Evolutionary conservation across 2,113 vertebrate species (phyloP).

Genomic region (Hemiscyllium ocellatum): DNA sequence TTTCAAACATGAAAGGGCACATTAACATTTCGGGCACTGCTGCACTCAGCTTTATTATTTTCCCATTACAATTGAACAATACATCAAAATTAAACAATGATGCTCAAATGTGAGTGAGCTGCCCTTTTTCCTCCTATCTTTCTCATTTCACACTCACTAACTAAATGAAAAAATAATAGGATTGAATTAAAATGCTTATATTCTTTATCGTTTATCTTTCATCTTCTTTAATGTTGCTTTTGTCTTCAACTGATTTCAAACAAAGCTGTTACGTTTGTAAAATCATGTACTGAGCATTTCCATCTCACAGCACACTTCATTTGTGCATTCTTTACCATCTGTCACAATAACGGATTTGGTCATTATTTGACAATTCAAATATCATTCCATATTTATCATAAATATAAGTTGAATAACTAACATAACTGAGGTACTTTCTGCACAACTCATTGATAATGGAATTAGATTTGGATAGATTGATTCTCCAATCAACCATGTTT

Average conservation of each 20-base stretch:
- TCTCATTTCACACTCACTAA: neutral
- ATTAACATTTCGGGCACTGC: constrained; percentile 24
- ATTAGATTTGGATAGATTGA: constrained; percentile 18
- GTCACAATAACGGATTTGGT: constrained; percentile 1
- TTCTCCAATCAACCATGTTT: neutral
- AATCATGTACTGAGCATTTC: neutral
- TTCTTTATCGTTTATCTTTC: neutral
- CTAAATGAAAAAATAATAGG: neutral
- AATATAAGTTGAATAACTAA: constrained; percentile 6
- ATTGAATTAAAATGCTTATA: neutral
- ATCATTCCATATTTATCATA: neutral
- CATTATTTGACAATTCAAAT: constrained; percentile 5
- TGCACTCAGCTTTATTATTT: neutral
- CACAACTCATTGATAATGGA: neutral
- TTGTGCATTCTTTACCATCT: neutral
- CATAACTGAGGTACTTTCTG: neutral
- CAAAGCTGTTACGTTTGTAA: neutral
- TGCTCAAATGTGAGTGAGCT: neutral
- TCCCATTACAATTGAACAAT: constrained; percentile 34
- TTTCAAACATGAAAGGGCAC: constrained; percentile 31
- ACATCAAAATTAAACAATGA: constrained; percentile 18
- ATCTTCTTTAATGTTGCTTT: neutral
- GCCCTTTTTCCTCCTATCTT: neutral
- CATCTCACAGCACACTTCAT: neutral
- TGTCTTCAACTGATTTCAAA: neutral